Conservation (phyloP, 2,113 vertebrate species). For the Nothobranchius kuhntae region DNA sequence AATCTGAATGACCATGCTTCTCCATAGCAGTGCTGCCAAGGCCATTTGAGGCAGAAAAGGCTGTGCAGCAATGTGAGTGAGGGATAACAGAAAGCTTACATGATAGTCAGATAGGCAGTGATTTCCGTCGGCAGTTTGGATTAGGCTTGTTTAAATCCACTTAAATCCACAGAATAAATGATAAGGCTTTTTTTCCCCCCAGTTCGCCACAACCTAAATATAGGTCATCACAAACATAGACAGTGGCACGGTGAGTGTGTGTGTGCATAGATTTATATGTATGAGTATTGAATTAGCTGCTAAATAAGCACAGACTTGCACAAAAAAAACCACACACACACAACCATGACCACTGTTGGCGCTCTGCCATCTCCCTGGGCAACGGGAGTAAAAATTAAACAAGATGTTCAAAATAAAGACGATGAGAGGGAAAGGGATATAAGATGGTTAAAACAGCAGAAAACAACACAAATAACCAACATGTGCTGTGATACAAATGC, state of each 20-base stretch:
- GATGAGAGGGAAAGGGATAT: constrained; percentile 19
- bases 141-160: constrained; percentile 62
- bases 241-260: constrained; percentile 8
- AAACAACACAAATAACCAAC: constrained; percentile 2
- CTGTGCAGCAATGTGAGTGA: background rate
- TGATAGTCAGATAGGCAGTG: constrained; percentile 24
- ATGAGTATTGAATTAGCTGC: constrained; percentile 27
- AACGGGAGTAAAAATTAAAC: constrained; percentile 61
- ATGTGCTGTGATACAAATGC: too few relatives aligned
- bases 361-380: constrained; percentile 69
- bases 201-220: constrained; percentile 36
- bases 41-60: constrained; percentile 16
- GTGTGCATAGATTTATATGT: constrained; percentile 10
- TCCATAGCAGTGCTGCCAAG: constrained; percentile 1
- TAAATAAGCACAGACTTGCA: constrained; percentile 43
- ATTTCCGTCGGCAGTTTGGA: constrained; percentile 50
- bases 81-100: constrained; percentile 25
- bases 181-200: constrained; percentile 30
- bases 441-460: constrained; percentile 21
- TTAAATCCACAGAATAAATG: constrained; percentile 52
- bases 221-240: constrained; percentile 55
- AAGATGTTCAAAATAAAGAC: constrained; percentile 46
- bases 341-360: constrained; percentile 18
- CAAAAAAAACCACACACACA: background rate
- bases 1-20: background rate